Evolutionary conservation across 2,888 invertebrate genomes (phyloP), one percentile per base, ranked within the genome.

Genomic region (Pollenia angustigena): DNA sequence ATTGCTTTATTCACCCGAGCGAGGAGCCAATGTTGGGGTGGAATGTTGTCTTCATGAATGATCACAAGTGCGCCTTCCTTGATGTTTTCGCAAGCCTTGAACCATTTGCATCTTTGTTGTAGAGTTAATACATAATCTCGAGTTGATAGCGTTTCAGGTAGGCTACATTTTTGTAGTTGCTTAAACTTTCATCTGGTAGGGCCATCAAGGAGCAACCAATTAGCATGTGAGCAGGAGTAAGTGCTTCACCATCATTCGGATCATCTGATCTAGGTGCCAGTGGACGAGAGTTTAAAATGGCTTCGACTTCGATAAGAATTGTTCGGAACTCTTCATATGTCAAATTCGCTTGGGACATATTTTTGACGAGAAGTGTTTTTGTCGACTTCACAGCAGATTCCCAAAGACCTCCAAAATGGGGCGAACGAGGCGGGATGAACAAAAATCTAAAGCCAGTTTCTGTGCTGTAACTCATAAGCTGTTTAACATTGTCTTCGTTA

Each of bases 251-350:
- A 23, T 23, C 23, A 23, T 23, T 23, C 23, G 23, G 23, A 23
- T 23, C 2, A 23, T 23, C 23, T 14, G 72, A 81, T 23, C 44
- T 54, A 14, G 74, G 50, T 32, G 81, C 50, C 46, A 74, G 46
- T 50, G 81, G 72, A 1, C 81, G 50, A 87, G 83, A 88, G 71
- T 89, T 90, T 12, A 90, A 76, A 52, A 89, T 87, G 7, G 88
- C 87, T 80, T 89, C 89, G 7, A 88, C 79, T 87, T 89, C 87
- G n/a, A 85, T 56, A 1, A 88, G 60, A 2, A 88, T 66, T n/a
- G 89, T 88, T 54, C 85, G 80, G 18, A 80, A 54, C 14, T 71
- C 71, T 71, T 69, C 80, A 32, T 56, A 78, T 18, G 85, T 72
- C 32, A 58, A 23, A 11, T 58, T 58, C 14, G 58, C 58, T 72